Evolutionary conservation across 2,888 invertebrate genomes (phyloP).

Genomic region (Sminthurinus aureus): DNA sequence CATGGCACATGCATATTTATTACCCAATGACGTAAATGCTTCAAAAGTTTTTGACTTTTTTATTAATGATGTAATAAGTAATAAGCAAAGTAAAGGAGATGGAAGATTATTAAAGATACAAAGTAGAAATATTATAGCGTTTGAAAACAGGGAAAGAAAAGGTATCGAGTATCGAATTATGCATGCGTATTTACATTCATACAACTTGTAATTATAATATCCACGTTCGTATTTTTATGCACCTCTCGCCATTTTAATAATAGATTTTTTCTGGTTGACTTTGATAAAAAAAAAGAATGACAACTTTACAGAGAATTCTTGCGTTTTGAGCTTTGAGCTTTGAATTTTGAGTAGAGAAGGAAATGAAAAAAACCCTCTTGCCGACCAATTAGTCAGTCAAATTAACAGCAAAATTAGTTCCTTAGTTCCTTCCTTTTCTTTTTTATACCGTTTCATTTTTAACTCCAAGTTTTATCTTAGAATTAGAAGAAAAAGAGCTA

Average conservation of each 20-base stretch:
- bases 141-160: too few relatives aligned
- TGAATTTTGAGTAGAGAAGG: slow-evolving; percentile 5
- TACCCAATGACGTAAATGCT: too few relatives aligned
- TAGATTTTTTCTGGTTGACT: slow-evolving; percentile 14
- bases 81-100: too few relatives aligned
- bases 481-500: too few relatives aligned
- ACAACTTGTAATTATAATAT: background rate
- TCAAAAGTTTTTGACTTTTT: too few relatives aligned
- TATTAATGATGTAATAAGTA: too few relatives aligned
- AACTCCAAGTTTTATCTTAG: background rate
- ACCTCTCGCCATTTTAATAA: slow-evolving; percentile 9
- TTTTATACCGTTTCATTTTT: background rate
- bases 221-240: background rate
- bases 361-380: slow-evolving; percentile 34
- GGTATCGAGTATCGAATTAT: too few relatives aligned
- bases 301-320: background rate
- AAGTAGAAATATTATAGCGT: too few relatives aligned
- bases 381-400: slow-evolving; percentile 34
- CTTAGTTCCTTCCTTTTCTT: slow-evolving; percentile 7
- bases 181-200: too few relatives aligned
- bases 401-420: slow-evolving; percentile 37
- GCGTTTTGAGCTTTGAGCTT: background rate
- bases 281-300: background rate
- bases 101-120: too few relatives aligned
- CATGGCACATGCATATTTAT: too few relatives aligned